These are phyloP conservation scores for Meteorus colon DNA, from an alignment of 2,888 invertebrate species.

Conservation along the genomic window DNA sequence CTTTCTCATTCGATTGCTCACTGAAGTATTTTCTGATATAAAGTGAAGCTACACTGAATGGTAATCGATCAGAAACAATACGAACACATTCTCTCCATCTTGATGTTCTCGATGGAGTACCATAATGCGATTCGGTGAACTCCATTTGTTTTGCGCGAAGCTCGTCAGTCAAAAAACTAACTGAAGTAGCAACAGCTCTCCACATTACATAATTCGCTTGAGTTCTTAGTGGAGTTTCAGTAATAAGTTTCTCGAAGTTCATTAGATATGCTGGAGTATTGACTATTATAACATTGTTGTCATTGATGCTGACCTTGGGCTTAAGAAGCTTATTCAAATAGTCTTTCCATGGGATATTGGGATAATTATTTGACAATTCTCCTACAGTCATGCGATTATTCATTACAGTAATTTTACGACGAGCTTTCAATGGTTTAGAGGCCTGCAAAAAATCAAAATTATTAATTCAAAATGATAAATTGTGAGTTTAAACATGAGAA, in stretches of 20 bases:
- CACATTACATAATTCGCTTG: conserved; percentile 95
- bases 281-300: conserved; percentile 85
- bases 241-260: conserved; percentile 80
- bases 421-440: conserved; percentile 82
- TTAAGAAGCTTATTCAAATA: conserved; percentile 83
- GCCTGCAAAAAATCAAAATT: conserved; percentile 46
- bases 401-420: conserved; percentile 88
- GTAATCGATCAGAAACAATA: conserved; percentile 73
- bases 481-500: neutral
- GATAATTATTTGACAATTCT: conserved; percentile 83
- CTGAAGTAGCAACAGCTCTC: conserved; percentile 88
- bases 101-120: conserved; percentile 88
- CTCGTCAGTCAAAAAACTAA: conserved; percentile 86
- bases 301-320: conserved; percentile 76
- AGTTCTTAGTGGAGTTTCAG: conserved; percentile 78
- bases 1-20: conserved; percentile 87
- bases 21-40: conserved; percentile 92
- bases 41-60: conserved; percentile 85
- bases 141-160: conserved; percentile 86
- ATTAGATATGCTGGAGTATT: conserved; percentile 86
- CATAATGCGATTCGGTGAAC: conserved; percentile 87
- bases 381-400: conserved; percentile 90
- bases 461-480: neutral
- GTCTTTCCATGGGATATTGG: conserved; percentile 71
- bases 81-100: conserved; percentile 95